phyloP scores from a whole-genome alignment of 2,113 vertebrate genomes.

The Phyllostomus discolor region DNA sequence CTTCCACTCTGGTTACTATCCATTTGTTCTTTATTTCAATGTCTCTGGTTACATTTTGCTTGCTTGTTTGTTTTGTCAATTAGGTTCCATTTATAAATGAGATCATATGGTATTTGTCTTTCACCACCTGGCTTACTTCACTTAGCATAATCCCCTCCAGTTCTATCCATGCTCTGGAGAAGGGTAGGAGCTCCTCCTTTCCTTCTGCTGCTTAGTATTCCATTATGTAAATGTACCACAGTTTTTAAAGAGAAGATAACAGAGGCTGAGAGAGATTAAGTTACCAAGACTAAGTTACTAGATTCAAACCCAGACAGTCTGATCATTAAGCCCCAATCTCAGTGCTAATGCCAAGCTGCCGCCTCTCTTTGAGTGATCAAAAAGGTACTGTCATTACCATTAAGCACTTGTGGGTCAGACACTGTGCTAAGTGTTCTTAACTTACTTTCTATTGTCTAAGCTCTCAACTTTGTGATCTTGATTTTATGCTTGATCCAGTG shows the following conservation, averaged over 20 bases:
- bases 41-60: no score
- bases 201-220: no score
- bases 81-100: no score
- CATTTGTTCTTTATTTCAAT: no score
- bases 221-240: no score
- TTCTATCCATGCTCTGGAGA: no score
- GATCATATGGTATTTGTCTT: no score
- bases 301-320: background rate
- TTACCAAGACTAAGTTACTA: background rate
- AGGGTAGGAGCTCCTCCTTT: no score
- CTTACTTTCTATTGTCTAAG: background rate
- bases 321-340: background rate
- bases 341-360: background rate
- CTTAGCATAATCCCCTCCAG: no score
- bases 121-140: no score
- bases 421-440: background rate
- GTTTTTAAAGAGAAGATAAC: background rate
- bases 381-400: background rate
- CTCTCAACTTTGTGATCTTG: background rate
- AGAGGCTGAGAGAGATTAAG: background rate
- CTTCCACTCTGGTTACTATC: no score
- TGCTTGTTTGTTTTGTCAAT: no score
- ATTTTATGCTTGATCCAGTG: background rate
- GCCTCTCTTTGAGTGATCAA: background rate
- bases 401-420: background rate